Evolutionary conservation across 2,888 invertebrate species (phyloP), one percentile per base, ranked within the genome.

Genomic region (Spatulosminthurus flaviceps): DNA sequence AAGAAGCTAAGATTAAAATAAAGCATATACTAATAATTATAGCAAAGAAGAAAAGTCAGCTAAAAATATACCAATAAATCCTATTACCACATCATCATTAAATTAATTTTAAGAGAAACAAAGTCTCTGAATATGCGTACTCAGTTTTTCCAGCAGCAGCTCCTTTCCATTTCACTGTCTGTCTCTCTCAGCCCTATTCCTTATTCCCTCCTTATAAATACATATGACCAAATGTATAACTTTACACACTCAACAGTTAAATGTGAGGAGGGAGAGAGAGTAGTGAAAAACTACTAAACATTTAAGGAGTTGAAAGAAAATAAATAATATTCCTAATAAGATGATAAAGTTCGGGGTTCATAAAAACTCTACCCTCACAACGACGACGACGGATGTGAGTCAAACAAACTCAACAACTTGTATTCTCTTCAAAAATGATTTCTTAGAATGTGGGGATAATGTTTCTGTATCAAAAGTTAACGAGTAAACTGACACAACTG

Each of bases 381-480:
- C 67, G 76, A 69, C 67, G 73, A 73, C 24, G 76, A 76, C 67
- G 76, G 76, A 76, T 76, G 67, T 69, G 76, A 76, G 76, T 76
- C 76, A 76, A 76, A 76, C 67, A 29, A 67, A 76, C 22, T 64
- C 24, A 64, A 64, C 64, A 64, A 64, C 64, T 64, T 64, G 22
- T 64, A 64, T 64, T 64, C 22, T n/a, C n/a, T 64, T 64, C 64
- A 22, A 24, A 64, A 24, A 64, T 24, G 64, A 64, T 24, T 64
- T 24, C 26, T 11, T 22, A 64, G 64, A 26, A 26, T 64, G 26
- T 16, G 22, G 64, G 60, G 24, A 22, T 24, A 24, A 24, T 64
- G 26, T 64, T 26, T 64, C 22, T 64, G 22, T 24, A 26, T 24
- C 64, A 24, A 64, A 64, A 64, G 4, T 26, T 26, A 64, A 64